Evolutionary conservation across 2,113 vertebrate species (phyloP), one percentile per base, ranked within the genome.

Genomic region (Anguilla japonica): DNA sequence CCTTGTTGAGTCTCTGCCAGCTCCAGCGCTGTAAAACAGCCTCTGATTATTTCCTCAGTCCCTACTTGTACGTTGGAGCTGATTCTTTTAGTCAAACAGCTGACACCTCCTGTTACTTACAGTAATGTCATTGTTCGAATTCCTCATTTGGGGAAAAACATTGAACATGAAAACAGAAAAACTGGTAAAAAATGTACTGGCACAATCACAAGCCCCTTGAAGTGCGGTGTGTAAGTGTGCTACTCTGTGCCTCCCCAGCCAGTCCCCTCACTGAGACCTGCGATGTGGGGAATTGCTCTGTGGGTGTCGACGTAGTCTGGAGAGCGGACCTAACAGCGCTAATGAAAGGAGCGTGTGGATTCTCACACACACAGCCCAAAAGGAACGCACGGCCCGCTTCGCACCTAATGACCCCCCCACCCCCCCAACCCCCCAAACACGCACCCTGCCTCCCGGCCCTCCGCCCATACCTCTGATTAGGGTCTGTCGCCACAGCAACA

Each of bases 381-480:
- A 29, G 14, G 84, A 93, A 92, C 91, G 91, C 89, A 92, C 94
- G 92, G 93, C 91, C 94, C 92, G 88, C 93, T 93, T 94, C 91
- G 85, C 87, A 86, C 84, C 53, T 87, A 94, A 94, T 93, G 93
- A 91, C 0, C 41, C 81, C 71, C 29, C 87, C 84, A 80, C 7
- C 90, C 90, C 92, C 93, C 41, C 91, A 87, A 90, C 84, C 11
- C 20, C 89, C n/a, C 86, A 83, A 87, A 22, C 75, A 78, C n/a
- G 84, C 67, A 91, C 89, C 87, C 56, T 91, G 91, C 91, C 92
- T n/a, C 94, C 92, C 93, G 92, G 93, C 94, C 93, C 46, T 93
- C 95, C 95, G 94, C 3, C 93, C 93, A 92, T 93, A 94, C 94
- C 83, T 5, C 89, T 91, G 88, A 95, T 96, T 96, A 96, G 94